Conservation (phyloP, 2,888 invertebrate genomes). For the Calameuta filiformis region DNA sequence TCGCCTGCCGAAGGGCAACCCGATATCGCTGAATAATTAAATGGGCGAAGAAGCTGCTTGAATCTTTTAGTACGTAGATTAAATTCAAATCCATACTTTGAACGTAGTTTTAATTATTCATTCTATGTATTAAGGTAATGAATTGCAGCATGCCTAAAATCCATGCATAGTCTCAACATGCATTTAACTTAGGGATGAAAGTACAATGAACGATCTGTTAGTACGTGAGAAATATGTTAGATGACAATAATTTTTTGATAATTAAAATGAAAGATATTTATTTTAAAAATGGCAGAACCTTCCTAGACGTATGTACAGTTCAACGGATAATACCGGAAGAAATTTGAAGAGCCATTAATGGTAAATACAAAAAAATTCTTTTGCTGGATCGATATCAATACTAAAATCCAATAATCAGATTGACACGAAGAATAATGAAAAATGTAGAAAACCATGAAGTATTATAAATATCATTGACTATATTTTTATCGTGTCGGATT, state of each 20-base stretch:
- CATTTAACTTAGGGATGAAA: not conserved
- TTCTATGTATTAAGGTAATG: not conserved
- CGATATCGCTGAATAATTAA: not conserved
- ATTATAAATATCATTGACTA: too few relatives aligned
- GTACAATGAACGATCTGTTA: too few relatives aligned
- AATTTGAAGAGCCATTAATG: not conserved
- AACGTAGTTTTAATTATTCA: not conserved
- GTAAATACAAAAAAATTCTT: not conserved
- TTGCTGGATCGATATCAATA: too few relatives aligned
- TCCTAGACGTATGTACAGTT: not conserved
- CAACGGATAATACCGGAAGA: not conserved
- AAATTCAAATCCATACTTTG: not conserved
- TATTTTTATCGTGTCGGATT: too few relatives aligned
- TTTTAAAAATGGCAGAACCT: too few relatives aligned
- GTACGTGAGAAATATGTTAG: too few relatives aligned
- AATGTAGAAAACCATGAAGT: too few relatives aligned
- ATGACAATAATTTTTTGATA: too few relatives aligned
- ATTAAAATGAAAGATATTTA: too few relatives aligned
- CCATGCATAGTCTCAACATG: not conserved
- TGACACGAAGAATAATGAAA: too few relatives aligned
- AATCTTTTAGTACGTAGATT: not conserved
- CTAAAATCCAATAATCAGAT: too few relatives aligned
- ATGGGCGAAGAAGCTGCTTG: not conserved
- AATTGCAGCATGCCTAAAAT: not conserved
- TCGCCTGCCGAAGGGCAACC: not conserved